Percentiles rank a stretch among this genome's conserved stretches.
Evolutionary conservation across 1,140 invertebrate species (phyloP).

Genomic region (Drosophila nigromelanica): DNA sequence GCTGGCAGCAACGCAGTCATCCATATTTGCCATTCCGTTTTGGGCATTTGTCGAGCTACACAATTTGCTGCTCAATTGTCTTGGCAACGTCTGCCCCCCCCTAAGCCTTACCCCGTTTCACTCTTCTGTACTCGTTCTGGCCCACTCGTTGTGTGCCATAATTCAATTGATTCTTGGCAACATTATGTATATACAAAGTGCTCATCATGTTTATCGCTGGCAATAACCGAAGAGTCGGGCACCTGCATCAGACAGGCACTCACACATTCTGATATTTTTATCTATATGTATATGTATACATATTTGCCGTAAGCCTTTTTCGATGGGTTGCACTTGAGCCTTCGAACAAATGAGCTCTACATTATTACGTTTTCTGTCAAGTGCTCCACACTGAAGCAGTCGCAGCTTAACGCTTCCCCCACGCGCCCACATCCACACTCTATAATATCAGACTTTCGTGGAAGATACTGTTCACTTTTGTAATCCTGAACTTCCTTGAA

Average conservation of each 20-base stretch:
- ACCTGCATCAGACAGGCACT: slow-evolving; percentile 20
- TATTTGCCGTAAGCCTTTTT: slow-evolving; percentile 67
- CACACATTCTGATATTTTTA: background rate
- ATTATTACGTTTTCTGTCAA: slow-evolving; percentile 73
- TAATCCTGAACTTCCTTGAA: slow-evolving; percentile 2
- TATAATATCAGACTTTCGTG: slow-evolving; percentile 3
- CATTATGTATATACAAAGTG: slow-evolving; percentile 61
- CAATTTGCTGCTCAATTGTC: slow-evolving; percentile 81
- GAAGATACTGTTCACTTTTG: slow-evolving; percentile 3
- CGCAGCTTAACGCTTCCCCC: slow-evolving; percentile 1
- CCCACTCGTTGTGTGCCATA: slow-evolving; percentile 52
- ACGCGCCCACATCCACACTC: background rate
- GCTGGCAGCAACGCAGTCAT: slow-evolving; percentile 22
- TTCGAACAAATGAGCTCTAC: slow-evolving; percentile 73
- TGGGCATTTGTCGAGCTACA: slow-evolving; percentile 60
- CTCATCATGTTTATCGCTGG: slow-evolving; percentile 66
- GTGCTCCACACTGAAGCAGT: slow-evolving; percentile 59
- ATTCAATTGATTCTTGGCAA: slow-evolving; percentile 75
- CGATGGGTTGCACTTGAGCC: slow-evolving; percentile 64
- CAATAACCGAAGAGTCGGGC: slow-evolving; percentile 51
- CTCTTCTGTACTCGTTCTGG: slow-evolving; percentile 5
- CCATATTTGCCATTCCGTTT: slow-evolving; percentile 66
- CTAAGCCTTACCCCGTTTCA: background rate
- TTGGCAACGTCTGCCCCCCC: slow-evolving; percentile 33
- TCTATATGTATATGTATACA: slow-evolving; percentile 14